Base-by-base conservation (phyloP, 2,113 vertebrate genomes). In the Periophthalmodon schlosseri region DNA sequence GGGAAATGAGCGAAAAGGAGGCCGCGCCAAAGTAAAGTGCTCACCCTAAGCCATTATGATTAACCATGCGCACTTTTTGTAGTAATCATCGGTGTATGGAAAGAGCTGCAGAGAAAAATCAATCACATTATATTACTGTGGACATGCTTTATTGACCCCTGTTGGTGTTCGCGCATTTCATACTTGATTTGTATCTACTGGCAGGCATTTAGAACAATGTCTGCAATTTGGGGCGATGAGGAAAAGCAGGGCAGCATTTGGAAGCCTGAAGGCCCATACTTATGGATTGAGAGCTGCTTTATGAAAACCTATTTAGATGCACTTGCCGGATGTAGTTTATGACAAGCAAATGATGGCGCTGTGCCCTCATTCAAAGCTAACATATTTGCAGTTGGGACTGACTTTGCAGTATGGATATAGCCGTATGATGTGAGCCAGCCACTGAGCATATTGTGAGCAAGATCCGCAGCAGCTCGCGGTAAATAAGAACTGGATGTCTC, bases 61-160 rank as follows among this genome's bases (percentile, higher is more conserved):
- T 90, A 90, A 91, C 90, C 85, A 92, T 92, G 86, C 89, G 90
- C 90, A 87, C 86, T 89, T 90, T 65, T 63, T 90, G 90, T 81
- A 88, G 88, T 93, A 93, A 93, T 91, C 91, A 92, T 90, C 84
- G 84, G 84, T 87, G 68, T 79, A 87, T 82, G 88, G 81, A 86
- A 87, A 86, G 81, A 79, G 78, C 84, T 81, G 83, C 73, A 78
- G 89, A 89, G 85, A 67, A 89, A 89, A 91, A 91, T 92, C 91
- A 91, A 93, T 91, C 86, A 90, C 91, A 93, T 92, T 92, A 92
- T 93, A 92, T 90, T 87, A 87, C 84, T 85, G 87, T 90, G 87
- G 90, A 90, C 86, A 86, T 88, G 88, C 86, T 89, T 88, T 91
- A 90, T 89, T 92, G 89, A 91, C 90, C 90, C 90, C 88, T 91